phyloP scores from a whole-genome alignment of 2,888 invertebrate species.

The Agrotis puta region DNA sequence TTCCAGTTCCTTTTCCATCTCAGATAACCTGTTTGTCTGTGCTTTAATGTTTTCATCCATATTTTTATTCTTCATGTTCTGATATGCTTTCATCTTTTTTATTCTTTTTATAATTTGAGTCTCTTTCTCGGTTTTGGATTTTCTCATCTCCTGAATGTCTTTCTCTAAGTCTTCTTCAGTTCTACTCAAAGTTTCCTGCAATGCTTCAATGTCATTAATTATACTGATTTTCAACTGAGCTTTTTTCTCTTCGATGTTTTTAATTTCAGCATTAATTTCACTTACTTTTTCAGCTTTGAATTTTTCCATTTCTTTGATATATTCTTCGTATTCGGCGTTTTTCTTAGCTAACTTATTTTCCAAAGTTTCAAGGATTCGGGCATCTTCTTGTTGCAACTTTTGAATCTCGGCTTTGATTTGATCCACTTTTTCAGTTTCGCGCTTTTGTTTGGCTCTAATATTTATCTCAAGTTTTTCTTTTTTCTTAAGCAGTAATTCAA shows the following conservation, averaged over 20 bases:
- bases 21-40: constrained; percentile 4
- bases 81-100: constrained; percentile 23
- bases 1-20: constrained; percentile 37
- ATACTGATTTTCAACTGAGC: neutral
- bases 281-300: neutral
- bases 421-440: neutral
- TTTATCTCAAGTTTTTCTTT: constrained; percentile 11
- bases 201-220: constrained; percentile 17
- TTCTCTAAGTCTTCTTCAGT: constrained; percentile 14
- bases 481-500: constrained; percentile 3
- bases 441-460: neutral
- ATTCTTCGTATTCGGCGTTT: neutral
- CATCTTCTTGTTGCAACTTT: constrained; percentile 20
- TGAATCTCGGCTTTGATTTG: constrained; percentile 16
- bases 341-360: neutral
- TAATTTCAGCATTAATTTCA: neutral
- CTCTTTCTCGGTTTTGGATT: constrained; percentile 6
- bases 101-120: constrained; percentile 20
- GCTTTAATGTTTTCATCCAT: constrained; percentile 25
- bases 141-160: constrained; percentile 1
- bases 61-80: constrained; percentile 16
- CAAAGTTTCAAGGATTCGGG: neutral
- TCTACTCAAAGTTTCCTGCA: constrained; percentile 7
- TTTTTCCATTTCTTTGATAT: neutral
- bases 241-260: neutral